These are phyloP conservation scores for Capitulum mitella DNA, from an alignment of 2,888 invertebrate genomes.

Conservation along the genomic window DNA sequence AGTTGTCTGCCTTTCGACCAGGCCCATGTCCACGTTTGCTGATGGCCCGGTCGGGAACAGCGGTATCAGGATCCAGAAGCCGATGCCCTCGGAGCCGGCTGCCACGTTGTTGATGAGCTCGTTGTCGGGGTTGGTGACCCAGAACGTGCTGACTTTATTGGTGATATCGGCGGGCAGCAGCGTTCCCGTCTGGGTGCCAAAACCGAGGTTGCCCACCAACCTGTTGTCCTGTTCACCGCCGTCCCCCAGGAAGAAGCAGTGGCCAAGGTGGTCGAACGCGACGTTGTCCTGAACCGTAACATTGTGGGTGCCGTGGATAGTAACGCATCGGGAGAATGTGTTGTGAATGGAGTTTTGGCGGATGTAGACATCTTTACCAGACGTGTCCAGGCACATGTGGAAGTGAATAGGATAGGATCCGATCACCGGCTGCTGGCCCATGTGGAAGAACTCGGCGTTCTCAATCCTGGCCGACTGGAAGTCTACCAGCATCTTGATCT, in stretches of 20 bases:
- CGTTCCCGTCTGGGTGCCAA: background rate
- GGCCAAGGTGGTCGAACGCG: background rate
- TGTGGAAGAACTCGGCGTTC: conserved; percentile 12
- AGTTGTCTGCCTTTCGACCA: background rate
- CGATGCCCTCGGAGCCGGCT: background rate
- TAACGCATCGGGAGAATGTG: background rate
- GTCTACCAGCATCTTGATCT: background rate
- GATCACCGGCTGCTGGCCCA: background rate
- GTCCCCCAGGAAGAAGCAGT: conserved; percentile 16
- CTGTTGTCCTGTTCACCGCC: background rate
- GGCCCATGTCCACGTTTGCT: background rate
- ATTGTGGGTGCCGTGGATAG: background rate
- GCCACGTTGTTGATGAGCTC: background rate
- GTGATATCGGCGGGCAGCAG: background rate
- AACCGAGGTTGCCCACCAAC: background rate
- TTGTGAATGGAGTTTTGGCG: background rate
- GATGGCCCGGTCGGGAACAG: background rate
- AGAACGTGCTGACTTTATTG: background rate
- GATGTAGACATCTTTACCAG: too few species aligned
- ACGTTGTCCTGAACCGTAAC: background rate
- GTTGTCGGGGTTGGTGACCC: conserved; percentile 2
- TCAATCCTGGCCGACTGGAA: background rate
- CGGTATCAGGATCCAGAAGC: conserved; percentile 2
- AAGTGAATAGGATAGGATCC: conserved; percentile 9
- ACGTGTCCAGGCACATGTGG: background rate